Conservation (phyloP, 2,888 invertebrate genomes). For the Himalopsyche tibetana region DNA sequence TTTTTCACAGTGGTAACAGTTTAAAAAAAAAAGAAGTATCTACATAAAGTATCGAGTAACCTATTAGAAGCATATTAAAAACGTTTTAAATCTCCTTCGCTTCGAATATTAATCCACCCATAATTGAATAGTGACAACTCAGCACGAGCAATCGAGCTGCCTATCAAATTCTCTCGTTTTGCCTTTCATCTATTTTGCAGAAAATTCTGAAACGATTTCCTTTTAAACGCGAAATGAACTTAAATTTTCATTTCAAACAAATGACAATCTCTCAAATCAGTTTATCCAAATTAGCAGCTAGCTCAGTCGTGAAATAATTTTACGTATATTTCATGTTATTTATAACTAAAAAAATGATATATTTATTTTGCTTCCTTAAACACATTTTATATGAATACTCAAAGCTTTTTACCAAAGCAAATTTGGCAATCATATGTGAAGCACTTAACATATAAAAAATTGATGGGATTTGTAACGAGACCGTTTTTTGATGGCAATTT, state of each 20-base stretch:
- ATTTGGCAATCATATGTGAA: no score
- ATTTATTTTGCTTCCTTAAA: not conserved
- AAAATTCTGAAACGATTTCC: slow-evolving; percentile 4
- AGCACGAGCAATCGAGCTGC: not conserved
- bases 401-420: not conserved
- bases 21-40: no score
- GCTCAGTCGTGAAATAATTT: not conserved
- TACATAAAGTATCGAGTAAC: not conserved
- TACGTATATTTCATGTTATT: not conserved
- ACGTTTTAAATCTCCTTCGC: not conserved
- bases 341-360: not conserved
- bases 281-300: not conserved
- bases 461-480: no score
- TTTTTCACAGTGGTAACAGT: no score
- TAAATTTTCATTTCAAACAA: slow-evolving; percentile 13
- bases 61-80: not conserved
- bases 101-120: not conserved
- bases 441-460: no score
- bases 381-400: not conserved
- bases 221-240: not conserved
- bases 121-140: slow-evolving; percentile 11
- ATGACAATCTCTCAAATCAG: not conserved
- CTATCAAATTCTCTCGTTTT: not conserved
- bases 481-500: no score
- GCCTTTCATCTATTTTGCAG: not conserved